phyloP scores from a whole-genome alignment of 2,888 invertebrate genomes.

The Thalpophila matura region DNA sequence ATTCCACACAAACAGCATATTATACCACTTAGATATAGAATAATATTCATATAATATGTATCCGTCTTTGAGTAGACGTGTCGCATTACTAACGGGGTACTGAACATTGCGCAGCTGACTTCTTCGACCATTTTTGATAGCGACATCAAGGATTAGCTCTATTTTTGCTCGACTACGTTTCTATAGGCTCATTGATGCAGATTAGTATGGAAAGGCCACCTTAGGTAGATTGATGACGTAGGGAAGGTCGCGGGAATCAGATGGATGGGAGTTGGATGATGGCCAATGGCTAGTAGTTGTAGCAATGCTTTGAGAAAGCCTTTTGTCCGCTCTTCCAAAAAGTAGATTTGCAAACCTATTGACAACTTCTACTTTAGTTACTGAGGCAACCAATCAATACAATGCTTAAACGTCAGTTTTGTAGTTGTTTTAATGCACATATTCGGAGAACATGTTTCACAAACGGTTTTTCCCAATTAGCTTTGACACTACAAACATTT shows the following conservation, averaged over 20 bases:
- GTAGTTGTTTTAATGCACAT: constrained; percentile 4
- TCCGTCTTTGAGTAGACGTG: constrained; percentile 37
- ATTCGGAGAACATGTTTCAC: constrained; percentile 16
- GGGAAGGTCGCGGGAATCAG: too few species aligned
- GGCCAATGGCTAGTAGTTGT: too few species aligned
- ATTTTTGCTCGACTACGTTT: constrained; percentile 18
- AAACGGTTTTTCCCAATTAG: constrained; percentile 35
- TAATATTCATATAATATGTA: constrained; percentile 16
- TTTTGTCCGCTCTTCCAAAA: too few species aligned
- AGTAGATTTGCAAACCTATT: neutral
- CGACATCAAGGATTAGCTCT: constrained; percentile 22
- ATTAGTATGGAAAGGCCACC: too few species aligned
- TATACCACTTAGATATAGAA: neutral
- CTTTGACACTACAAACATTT: constrained; percentile 32
- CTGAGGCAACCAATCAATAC: neutral
- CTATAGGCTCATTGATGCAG: neutral
- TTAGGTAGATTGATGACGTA: too few species aligned
- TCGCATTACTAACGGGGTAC: constrained; percentile 55
- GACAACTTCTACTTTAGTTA: neutral
- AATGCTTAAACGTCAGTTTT: constrained; percentile 8
- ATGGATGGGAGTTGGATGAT: too few species aligned
- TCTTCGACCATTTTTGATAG: constrained; percentile 52
- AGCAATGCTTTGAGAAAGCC: too few species aligned
- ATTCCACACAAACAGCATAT: constrained; percentile 1
- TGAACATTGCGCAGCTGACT: constrained; percentile 60